Evolutionary conservation across 2,113 vertebrate genomes (phyloP).

Genomic region (Macaca mulatta): DNA sequence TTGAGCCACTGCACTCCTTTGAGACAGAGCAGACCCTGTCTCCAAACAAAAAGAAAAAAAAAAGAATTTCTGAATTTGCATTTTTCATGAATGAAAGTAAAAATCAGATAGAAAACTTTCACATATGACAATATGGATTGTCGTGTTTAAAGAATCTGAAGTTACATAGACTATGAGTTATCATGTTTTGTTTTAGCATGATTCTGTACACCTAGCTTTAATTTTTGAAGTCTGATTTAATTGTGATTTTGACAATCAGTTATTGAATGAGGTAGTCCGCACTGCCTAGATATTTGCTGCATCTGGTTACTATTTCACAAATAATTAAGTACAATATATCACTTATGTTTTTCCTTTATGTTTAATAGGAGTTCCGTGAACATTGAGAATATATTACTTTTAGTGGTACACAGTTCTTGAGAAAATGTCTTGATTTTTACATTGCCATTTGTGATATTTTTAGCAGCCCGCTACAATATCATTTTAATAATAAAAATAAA

Average conservation of each 20-base stretch:
- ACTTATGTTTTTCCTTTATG: slow-evolving; percentile 76
- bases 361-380: slow-evolving; percentile 79
- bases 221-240: slow-evolving; percentile 69
- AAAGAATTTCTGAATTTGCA: slow-evolving; percentile 31
- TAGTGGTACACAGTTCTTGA: slow-evolving; percentile 77
- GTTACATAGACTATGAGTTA: slow-evolving; percentile 61
- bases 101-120: slow-evolving; percentile 50
- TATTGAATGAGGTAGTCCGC: slow-evolving; percentile 85
- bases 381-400: slow-evolving; percentile 77
- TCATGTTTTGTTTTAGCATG: slow-evolving; percentile 60
- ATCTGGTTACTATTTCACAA: slow-evolving; percentile 72
- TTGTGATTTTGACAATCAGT: slow-evolving; percentile 71
- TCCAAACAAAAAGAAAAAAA: too few relatives aligned
- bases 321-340: slow-evolving; percentile 77
- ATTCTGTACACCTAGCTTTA: slow-evolving; percentile 62
- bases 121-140: slow-evolving; percentile 33
- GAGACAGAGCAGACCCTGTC: too few relatives aligned
- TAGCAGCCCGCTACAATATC: slow-evolving; percentile 77
- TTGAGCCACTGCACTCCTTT: too few relatives aligned
- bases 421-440: slow-evolving; percentile 76
- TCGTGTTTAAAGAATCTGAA: slow-evolving; percentile 46
- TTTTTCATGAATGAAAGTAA: slow-evolving; percentile 65
- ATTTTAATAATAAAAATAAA: slow-evolving; percentile 81
- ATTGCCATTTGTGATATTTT: slow-evolving; percentile 74
- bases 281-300: slow-evolving; percentile 71